A percentile compares a stretch with the other conserved stretches of the same genome.
Evolutionary conservation across 2,888 invertebrate genomes (phyloP).

Genomic region (Mimas tiliae): DNA sequence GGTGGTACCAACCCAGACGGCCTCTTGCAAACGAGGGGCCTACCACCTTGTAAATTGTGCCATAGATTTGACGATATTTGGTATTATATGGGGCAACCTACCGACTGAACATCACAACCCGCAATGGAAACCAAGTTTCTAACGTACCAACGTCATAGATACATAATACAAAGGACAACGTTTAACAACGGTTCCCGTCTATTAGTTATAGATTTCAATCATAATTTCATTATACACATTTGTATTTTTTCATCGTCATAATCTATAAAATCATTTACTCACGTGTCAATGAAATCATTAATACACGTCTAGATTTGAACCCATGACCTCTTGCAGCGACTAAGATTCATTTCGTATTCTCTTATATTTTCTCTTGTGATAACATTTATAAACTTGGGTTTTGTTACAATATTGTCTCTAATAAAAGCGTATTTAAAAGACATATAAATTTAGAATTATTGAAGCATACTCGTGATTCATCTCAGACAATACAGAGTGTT

Average conservation of each 20-base stretch:
- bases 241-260: neutral
- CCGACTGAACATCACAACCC: too few species aligned
- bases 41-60: too few species aligned
- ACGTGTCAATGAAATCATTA: conserved; percentile 6
- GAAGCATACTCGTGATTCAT: too few species aligned
- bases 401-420: neutral
- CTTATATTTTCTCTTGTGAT: neutral
- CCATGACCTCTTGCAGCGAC: neutral
- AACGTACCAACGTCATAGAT: too few species aligned
- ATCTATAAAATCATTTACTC: neutral
- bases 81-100: too few species aligned
- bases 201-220: neutral
- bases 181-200: too few species aligned
- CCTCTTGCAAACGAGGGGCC: too few species aligned
- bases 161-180: too few species aligned
- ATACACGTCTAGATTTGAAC: neutral
- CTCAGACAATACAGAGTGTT: too few species aligned
- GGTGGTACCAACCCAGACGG: too few species aligned
- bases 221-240: neutral
- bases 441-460: neutral
- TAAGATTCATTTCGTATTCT: neutral
- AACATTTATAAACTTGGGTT: neutral
- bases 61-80: too few species aligned
- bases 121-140: too few species aligned
- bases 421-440: conserved; percentile 5